phyloP scores from a whole-genome alignment of 2,888 invertebrate genomes.

The Spodoptera exigua region DNA sequence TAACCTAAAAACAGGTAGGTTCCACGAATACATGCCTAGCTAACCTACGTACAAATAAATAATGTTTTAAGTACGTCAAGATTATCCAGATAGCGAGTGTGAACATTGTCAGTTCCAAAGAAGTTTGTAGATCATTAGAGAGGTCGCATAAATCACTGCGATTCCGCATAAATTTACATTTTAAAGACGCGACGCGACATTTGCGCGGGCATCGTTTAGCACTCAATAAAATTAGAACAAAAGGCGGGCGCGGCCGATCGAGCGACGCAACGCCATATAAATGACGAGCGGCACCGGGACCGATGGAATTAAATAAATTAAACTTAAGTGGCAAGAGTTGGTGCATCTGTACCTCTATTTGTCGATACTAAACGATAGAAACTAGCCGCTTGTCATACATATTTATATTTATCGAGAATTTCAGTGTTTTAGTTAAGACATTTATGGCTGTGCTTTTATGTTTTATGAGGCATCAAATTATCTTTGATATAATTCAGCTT shows the following conservation, averaged over 20 bases:
- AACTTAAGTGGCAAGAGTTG: constrained; percentile 28
- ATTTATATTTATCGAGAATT: constrained; percentile 16
- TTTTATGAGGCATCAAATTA: constrained; percentile 17
- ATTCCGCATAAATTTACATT: constrained; percentile 83
- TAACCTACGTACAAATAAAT: constrained; percentile 51
- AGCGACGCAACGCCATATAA: constrained; percentile 55
- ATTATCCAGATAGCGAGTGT: constrained; percentile 53
- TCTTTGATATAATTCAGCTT: constrained; percentile 22
- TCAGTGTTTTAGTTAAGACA: constrained; percentile 10
- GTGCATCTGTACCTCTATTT: constrained; percentile 36
- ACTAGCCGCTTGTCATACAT: constrained; percentile 5
- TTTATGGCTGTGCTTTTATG: constrained; percentile 4
- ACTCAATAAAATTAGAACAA: constrained; percentile 80
- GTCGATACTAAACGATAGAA: constrained; percentile 28
- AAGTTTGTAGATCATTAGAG: constrained; percentile 74
- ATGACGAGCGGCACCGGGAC: constrained; percentile 47
- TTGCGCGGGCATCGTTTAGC: constrained; percentile 71
- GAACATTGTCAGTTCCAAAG: constrained; percentile 70
- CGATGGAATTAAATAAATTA: constrained; percentile 55
- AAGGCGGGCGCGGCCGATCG: constrained; percentile 67
- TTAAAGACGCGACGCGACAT: constrained; percentile 69
- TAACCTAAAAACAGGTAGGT: constrained; percentile 53
- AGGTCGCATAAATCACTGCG: constrained; percentile 75
- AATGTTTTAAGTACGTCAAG: constrained; percentile 57
- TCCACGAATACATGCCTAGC: constrained; percentile 46